Conservation (phyloP, 2,113 vertebrate genomes). For the Pelusios castaneus region DNA sequence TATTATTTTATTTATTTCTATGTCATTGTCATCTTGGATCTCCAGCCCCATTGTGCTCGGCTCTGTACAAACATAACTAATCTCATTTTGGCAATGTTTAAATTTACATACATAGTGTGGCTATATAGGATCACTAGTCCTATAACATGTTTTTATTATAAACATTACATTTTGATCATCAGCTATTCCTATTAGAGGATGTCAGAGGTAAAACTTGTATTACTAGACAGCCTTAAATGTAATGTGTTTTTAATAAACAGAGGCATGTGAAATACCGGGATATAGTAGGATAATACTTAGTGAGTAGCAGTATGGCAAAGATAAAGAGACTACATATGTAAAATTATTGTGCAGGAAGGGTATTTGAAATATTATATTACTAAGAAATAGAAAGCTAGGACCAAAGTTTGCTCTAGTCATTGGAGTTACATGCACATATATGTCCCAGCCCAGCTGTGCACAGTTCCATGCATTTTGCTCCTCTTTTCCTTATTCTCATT, state of each 20-base stretch:
- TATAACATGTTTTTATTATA: constrained; percentile 79
- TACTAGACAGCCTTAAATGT: constrained; percentile 82
- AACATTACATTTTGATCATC: constrained; percentile 84
- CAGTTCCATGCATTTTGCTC: background rate
- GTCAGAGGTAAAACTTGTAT: constrained; percentile 82
- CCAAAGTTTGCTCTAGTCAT: background rate
- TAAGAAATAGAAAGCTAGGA: background rate
- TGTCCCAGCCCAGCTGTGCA: background rate
- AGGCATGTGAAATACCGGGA: constrained; percentile 76
- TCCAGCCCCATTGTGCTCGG: constrained; percentile 40
- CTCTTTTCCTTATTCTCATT: background rate
- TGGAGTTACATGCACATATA: background rate
- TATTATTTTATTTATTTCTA: background rate
- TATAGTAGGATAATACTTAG: constrained; percentile 77
- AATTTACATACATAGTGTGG: constrained; percentile 82
- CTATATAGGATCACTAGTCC: constrained; percentile 82
- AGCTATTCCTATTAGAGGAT: constrained; percentile 87
- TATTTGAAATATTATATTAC: constrained; percentile 18
- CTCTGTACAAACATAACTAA: constrained; percentile 64
- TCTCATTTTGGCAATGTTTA: constrained; percentile 74
- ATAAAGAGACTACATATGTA: background rate
- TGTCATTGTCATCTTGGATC: constrained; percentile 30
- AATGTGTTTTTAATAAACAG: constrained; percentile 82
- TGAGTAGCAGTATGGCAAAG: constrained; percentile 67
- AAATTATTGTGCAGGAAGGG: constrained; percentile 11